phyloP scores from a whole-genome alignment of 1,140 invertebrate genomes.

The Heliconius congener region DNA sequence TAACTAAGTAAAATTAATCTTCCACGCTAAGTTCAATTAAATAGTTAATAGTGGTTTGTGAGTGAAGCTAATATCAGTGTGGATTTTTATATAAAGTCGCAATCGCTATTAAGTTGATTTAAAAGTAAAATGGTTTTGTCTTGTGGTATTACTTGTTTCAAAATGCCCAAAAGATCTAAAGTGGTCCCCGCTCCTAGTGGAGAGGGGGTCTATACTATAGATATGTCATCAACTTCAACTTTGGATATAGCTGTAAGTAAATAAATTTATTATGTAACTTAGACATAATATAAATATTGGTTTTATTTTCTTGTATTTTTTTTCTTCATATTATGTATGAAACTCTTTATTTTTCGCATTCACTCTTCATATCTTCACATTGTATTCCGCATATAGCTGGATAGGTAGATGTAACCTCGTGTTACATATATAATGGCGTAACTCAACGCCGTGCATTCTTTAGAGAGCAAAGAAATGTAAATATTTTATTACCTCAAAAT shows the following conservation, averaged over 20 bases:
- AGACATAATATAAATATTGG: background rate
- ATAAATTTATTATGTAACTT: background rate
- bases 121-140: background rate
- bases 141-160: slow-evolving; percentile 53
- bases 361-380: no score
- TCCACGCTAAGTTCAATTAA: background rate
- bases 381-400: no score
- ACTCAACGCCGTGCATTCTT: no score
- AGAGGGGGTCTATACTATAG: slow-evolving; percentile 69
- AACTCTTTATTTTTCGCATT: no score
- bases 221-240: slow-evolving; percentile 71
- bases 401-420: no score
- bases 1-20: background rate
- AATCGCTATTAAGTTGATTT: slow-evolving; percentile 1
- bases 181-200: slow-evolving; percentile 59
- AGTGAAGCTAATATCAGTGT: background rate
- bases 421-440: no score
- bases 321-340: no score
- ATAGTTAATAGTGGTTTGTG: background rate
- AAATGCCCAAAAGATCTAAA: slow-evolving; percentile 63
- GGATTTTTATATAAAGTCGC: slow-evolving; percentile 8
- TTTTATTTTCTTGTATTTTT: no score
- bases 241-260: slow-evolving; percentile 69
- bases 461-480: no score
- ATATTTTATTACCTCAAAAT: no score